A percentile compares a stretch with the other conserved stretches of the same genome.
phyloP scores from a whole-genome alignment of 1,140 invertebrate species.

The Asbolus verrucosus region DNA sequence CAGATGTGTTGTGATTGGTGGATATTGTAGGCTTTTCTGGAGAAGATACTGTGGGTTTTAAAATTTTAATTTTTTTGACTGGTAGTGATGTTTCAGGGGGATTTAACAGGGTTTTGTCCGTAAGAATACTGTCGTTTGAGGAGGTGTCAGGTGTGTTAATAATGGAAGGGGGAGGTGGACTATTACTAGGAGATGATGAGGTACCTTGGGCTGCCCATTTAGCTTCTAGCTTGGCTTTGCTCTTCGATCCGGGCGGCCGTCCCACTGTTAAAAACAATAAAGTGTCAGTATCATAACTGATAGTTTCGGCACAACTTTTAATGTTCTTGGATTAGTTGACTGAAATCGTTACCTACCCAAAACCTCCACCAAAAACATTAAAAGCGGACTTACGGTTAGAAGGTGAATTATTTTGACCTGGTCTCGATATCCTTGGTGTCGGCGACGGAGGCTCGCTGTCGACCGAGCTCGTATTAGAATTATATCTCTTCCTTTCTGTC shows the following conservation, averaged over 20 bases:
- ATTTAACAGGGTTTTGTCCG: constrained; percentile 10
- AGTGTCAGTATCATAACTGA: no score
- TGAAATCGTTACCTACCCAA: neutral
- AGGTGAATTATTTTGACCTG: constrained; percentile 50
- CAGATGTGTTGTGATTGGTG: constrained; percentile 24
- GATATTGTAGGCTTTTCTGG: constrained; percentile 32
- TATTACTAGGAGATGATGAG: constrained; percentile 53
- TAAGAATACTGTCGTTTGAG: constrained; percentile 47
- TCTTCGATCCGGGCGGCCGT: constrained; percentile 65
- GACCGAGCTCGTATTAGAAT: constrained; percentile 69
- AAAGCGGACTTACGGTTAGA: constrained; percentile 34
- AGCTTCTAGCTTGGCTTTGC: constrained; percentile 61
- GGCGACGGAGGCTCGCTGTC: constrained; percentile 70
- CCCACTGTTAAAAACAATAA: constrained; percentile 64
- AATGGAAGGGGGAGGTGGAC: constrained; percentile 47
- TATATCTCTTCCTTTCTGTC: constrained; percentile 63
- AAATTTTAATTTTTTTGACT: constrained; percentile 52
- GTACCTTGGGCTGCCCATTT: constrained; percentile 65
- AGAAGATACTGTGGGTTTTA: constrained; percentile 49
- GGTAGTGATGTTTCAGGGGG: neutral
- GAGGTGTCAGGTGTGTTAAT: constrained; percentile 49
- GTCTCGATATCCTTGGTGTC: constrained; percentile 62
- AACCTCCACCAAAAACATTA: constrained; percentile 43
- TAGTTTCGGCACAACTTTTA: neutral
- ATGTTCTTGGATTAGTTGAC: constrained; percentile 4